Base-by-base conservation (phyloP, 2,797 vertebrate genomes). In the Dendrocincla tyrannina region DNA sequence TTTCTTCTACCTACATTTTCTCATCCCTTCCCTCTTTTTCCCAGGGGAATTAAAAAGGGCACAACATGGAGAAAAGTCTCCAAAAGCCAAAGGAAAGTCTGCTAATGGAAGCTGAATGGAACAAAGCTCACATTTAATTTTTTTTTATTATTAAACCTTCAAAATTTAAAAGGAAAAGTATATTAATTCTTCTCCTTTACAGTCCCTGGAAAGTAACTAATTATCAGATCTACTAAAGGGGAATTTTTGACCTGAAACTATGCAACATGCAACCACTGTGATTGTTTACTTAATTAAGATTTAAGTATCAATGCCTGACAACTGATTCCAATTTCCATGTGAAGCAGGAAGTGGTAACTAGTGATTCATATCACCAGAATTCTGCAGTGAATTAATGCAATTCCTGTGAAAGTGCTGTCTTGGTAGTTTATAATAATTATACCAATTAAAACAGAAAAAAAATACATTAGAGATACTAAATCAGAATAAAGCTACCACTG, bases 21-120 rank as follows among this genome's bases (percentile, higher is more conserved):
- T 91, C 59, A 73, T 60, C 44, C 42, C 70, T 76, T 55, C 68
- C 30, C 44, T 91, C 59, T 53, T 74, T 91, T 82, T 66, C 46
- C 33, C 59, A 77, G 15, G 17, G 52, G 15, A 91, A 66, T 90
- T 77, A 88, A 80, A 83, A 46, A 80, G n/a, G 55, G 73, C 16
- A 37, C 24, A 94, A 83, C 2, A 5, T 3, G 42, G 56, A 92
- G 47, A 89, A 93, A 92, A 64, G 12, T 58, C 49, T 76, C 85
- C 81, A 85, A 92, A 92, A 91, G 42, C 47, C 68, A 92, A 95
- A 87, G 59, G 15, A 44, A 85, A 94, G 27, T 67, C 68, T 76
- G 32, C 56, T 92, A 87, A 46, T 8, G 73, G 39, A 89, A 87
- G 41, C 70, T 85, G 87, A 91, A 89, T 39, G 74, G 75, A 93